phyloP scores from a whole-genome alignment of 2,797 vertebrate species.

The Peromyscus eremicus region DNA sequence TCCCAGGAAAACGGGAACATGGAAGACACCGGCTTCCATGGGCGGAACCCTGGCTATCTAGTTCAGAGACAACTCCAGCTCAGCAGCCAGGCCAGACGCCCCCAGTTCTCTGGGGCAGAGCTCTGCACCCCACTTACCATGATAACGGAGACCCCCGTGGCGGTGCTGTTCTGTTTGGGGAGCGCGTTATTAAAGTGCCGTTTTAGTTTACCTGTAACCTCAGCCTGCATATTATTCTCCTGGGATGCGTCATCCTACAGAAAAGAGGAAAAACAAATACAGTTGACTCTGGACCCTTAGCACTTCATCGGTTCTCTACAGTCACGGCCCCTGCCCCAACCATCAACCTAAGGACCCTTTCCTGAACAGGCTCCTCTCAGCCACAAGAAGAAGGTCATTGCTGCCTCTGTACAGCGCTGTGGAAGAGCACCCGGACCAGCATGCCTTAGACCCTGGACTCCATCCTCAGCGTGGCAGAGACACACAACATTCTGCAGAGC shows the following conservation, averaged over 20 bases:
- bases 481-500: not conserved
- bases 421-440: not conserved
- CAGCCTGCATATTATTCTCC: slow-evolving; percentile 97
- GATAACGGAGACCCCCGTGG: slow-evolving; percentile 96
- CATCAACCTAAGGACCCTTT: not conserved
- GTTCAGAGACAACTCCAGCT: rapidly evolving
- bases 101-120: not conserved
- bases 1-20: not conserved
- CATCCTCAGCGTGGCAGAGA: not conserved
- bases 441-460: not conserved
- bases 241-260: slow-evolving; percentile 93
- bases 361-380: not conserved
- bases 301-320: not conserved
- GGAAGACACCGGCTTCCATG: not conserved
- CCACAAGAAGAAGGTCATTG: not conserved
- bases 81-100: not conserved
- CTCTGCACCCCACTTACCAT: slow-evolving; percentile 91
- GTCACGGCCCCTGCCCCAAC: not conserved
- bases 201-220: slow-evolving; percentile 98
- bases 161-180: slow-evolving; percentile 93
- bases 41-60: not conserved
- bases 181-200: slow-evolving; percentile 96
- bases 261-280: not conserved
- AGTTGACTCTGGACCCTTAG: no score
- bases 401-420: not conserved